Base-by-base conservation (phyloP, 1,140 invertebrate genomes). In the Camponotus floridanus region DNA sequence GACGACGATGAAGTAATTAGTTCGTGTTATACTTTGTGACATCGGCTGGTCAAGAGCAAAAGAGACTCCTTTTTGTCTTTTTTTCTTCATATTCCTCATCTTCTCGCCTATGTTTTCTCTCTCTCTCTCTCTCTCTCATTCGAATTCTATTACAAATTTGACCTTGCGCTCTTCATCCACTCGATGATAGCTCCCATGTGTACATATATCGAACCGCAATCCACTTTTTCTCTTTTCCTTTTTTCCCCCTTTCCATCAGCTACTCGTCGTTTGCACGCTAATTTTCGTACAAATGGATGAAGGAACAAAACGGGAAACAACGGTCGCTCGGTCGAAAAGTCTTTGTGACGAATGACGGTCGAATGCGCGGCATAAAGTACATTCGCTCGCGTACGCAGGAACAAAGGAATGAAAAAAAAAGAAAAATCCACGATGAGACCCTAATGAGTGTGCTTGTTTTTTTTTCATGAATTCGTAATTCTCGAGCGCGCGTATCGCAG, bases 1-100 rank as follows among this genome's bases (percentile, higher is more conserved):
- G 93, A 92, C 84, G 90, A 90, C 90, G 89, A 92, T 83, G 83
- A 81, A 90, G 91, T 93, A 93, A 93, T 93, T 93, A 93, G 90
- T 92, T 92, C 91, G 90, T 92, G 91, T 92, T 91, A 92, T 91
- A 92, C 92, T 92, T 91, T 92, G 92, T 92, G 87, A 92, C 88
- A 89, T 92, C 86, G 88, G 76, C 78, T 83, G 89, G 81, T 68
- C 88, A 73, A 86, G 61, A 90, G 76, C 70, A 70, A 76, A 86
- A 89, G 80, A 87, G 86, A 33, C 26, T 5, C 15, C 21, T 33
- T 33, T 79, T 59, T n/a, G 36, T 84, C 51, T 45, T 21, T n/a
- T 26, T 39, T 86, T 36, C n/a, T 26, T 42, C 31, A 45, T 51
- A 31, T 65, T 11, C 26, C 36, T 48, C 45, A 61, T 13, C 36